These are phyloP conservation scores for Aldrovandia affinis DNA, from an alignment of 2,797 vertebrate species.

Conservation along the genomic window DNA sequence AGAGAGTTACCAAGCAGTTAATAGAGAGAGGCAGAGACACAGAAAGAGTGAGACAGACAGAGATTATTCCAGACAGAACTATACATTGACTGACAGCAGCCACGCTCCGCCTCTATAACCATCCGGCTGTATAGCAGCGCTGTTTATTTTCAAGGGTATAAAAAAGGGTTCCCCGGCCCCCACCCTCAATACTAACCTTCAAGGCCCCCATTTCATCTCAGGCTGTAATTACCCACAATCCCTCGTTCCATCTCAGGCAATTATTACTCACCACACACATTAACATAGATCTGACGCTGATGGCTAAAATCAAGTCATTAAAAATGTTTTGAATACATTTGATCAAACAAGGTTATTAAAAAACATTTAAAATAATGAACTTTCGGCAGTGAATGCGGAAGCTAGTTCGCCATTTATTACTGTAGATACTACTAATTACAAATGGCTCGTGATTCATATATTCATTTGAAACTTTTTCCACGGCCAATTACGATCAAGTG, in stretches of 20 bases:
- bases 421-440: too few species aligned
- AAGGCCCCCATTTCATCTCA: background rate
- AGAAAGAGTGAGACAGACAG: background rate
- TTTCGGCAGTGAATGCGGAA: background rate
- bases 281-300: background rate
- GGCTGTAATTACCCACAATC: conserved; percentile 12
- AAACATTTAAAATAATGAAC: background rate
- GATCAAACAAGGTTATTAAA: background rate
- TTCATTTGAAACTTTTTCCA: too few species aligned
- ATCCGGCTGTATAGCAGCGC: background rate
- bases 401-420: background rate
- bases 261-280: background rate
- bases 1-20: background rate
- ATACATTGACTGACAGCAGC: background rate
- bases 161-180: background rate
- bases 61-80: conserved; percentile 5
- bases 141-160: background rate
- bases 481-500: too few species aligned
- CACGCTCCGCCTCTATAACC: too few species aligned
- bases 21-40: conserved; percentile 6
- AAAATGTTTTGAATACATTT: too few species aligned
- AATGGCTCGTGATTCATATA: too few species aligned
- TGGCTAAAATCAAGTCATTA: background rate
- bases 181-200: background rate
- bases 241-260: background rate